These are phyloP conservation scores for Linyphia triangularis DNA, from an alignment of 2,888 invertebrate genomes.

Conservation along the genomic window DNA sequence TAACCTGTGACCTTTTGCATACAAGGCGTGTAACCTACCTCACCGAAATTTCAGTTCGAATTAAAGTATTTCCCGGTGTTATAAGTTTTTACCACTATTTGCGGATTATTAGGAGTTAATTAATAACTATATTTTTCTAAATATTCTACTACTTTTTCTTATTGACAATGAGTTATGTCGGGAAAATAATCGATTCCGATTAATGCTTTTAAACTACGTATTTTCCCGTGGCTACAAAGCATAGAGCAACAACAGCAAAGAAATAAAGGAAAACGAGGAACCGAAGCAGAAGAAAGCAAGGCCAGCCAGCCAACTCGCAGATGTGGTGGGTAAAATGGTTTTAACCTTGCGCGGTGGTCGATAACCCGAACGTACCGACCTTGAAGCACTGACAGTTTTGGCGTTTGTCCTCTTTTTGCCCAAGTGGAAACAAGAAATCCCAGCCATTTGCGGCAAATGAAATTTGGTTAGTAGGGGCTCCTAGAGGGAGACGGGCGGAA, in stretches of 20 bases:
- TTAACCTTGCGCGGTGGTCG: slow-evolving; percentile 67
- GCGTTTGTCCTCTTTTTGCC: slow-evolving; percentile 38
- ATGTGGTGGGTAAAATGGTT: slow-evolving; percentile 52
- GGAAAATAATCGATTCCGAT: neutral
- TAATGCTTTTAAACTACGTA: neutral
- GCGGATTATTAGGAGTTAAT: too few relatives aligned
- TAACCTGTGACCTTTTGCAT: too few relatives aligned
- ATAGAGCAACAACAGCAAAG: too few relatives aligned
- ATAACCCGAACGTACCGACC: slow-evolving; percentile 66
- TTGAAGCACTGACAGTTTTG: slow-evolving; percentile 48
- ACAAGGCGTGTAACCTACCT: too few relatives aligned
- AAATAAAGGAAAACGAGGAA: neutral
- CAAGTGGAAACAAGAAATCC: neutral
- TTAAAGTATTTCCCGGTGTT: too few relatives aligned
- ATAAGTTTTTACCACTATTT: too few relatives aligned
- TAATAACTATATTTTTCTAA: neutral
- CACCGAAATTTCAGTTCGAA: too few relatives aligned
- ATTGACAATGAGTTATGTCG: too few relatives aligned
- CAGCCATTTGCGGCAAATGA: slow-evolving; percentile 2
- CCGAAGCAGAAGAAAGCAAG: slow-evolving; percentile 9
- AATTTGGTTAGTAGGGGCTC: slow-evolving; percentile 61
- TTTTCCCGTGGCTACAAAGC: neutral
- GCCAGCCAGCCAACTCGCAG: slow-evolving; percentile 4
- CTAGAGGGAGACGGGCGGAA: slow-evolving; percentile 14
- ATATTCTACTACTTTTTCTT: too few relatives aligned